Evolutionary conservation across 2,888 invertebrate genomes (phyloP).

Genomic region (Volucella zonaria): DNA sequence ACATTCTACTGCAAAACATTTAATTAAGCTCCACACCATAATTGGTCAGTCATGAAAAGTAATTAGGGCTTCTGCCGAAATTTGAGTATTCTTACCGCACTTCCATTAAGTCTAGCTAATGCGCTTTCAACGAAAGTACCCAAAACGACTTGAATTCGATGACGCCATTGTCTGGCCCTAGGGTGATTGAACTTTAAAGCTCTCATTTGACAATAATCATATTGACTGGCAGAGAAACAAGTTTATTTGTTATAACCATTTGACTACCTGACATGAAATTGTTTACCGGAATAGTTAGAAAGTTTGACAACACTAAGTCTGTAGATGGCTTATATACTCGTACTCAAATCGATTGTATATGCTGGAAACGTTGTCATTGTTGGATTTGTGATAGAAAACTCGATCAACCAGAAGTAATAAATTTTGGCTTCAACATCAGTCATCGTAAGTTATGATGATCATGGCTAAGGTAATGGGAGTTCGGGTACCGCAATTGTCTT

Average conservation of each 20-base stretch:
- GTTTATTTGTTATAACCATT: constrained; percentile 25
- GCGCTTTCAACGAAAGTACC: constrained; percentile 19
- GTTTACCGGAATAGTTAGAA: constrained; percentile 53
- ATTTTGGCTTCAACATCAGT: constrained; percentile 35
- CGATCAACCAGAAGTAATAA: constrained; percentile 36
- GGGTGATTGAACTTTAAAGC: constrained; percentile 46
- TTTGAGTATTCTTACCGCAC: not conserved
- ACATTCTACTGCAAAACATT: constrained; percentile 25
- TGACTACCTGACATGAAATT: constrained; percentile 49
- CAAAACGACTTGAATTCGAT: constrained; percentile 15
- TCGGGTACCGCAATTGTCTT: not conserved
- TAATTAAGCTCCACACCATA: constrained; percentile 26
- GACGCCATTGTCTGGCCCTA: constrained; percentile 23
- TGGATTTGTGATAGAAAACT: constrained; percentile 35
- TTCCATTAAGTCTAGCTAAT: constrained; percentile 8
- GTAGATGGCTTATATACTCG: not conserved
- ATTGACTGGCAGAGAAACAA: constrained; percentile 25
- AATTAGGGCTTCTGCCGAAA: constrained; percentile 15
- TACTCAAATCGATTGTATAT: not conserved
- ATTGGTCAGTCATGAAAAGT: constrained; percentile 33
- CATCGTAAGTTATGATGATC: constrained; percentile 40
- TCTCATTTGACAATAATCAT: constrained; percentile 28
- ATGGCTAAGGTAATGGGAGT: constrained; percentile 27
- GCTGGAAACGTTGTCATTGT: constrained; percentile 5
- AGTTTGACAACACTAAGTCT: constrained; percentile 10